Base-by-base conservation (phyloP, 92 coral and sea anemone genomes). In the Palythoa caribaeorum region DNA sequence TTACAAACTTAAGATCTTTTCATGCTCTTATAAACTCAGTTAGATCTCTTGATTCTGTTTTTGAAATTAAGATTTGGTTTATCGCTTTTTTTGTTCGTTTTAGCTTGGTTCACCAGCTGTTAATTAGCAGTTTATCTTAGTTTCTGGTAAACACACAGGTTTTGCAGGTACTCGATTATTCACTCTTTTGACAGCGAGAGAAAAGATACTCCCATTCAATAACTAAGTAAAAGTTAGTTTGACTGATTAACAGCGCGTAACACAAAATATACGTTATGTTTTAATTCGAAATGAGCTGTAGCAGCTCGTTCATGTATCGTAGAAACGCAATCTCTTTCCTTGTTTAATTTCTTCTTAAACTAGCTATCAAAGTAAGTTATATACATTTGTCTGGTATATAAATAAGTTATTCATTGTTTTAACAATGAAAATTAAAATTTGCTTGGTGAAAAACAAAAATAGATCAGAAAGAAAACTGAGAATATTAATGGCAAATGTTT, bases 101-200 rank as follows among this genome's bases (percentile, higher is more conserved):
- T 68, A 20, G 11, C 47, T 66, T 37, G 76, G 86, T 40, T 81
- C 76, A 28, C 40, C 86, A 66, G 59, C 16, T 15, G 37, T 11
- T 63, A 15, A 21, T 12, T 19, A 81, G 40, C 9, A 12, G 63
- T 81, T 65, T 81, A 36, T 17, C 62, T 48, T 19, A n/a, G 44
- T 6, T 59, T 60, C 2, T 14, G 28, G 21, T 62, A 38, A 79
- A 79, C 84, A 79, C 72, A 38, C 84, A 62, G 72, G 84, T 79
- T 38, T 3, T n/a, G 8, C 70, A 3, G 70, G 70, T 63, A 63
- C 19, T n/a, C 70, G 20, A 63, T 63, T 63, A 63, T 63, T 63
- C 20, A 6, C 19, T 21, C 70, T 63, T 9, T 63, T 63, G 20
- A 38, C 13, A 2, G 51, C 19, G 39, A 65, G 19, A n/a, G 73